Evolutionary conservation across 2,797 vertebrate species (phyloP), one percentile per base, ranked within the genome.

Genomic region (Antennarius maculatus): DNA sequence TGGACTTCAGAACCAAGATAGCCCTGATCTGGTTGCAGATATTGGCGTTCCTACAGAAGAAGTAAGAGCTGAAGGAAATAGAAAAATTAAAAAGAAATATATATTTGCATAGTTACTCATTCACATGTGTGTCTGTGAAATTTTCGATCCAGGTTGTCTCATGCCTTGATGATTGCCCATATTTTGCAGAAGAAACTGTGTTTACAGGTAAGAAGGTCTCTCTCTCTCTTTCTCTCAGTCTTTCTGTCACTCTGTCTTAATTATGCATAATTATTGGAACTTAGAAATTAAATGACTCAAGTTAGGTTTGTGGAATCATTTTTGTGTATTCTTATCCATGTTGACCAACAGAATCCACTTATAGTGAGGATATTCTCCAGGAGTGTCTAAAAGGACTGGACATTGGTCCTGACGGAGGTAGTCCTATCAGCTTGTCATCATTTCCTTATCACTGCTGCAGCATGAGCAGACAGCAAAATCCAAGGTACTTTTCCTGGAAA

Each of bases 381-480:
- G 31, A 76, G 61, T 88, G 83, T 71, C 78, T 94, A 0, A 17
- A 48, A 28, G 85, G 41, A 15, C 70, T 94, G 47, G 88, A 88
- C 60, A 89, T 94, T 23, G 27, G 74, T 54, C 82, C 76, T 54
- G 61, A 59, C 56, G 18, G 63, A 89, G 91, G 92, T 93, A 90
- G 46, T 29, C 18, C 17, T 2, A 43, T 58, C 56, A 39, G 10
- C 63, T 5, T 23, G 47, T 69, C 31, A 16, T 74, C 47, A 34
- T 49, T 41, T 67, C 53, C 43, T 45, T 47, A 64, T 67, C 56
- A 0, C 59, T 64, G 77, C 77, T 64, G 76, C 75, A 55, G 71
- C 28, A 55, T 3, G 49, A 76, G 60, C 75, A 69, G 69, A 58
- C 65, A 27, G 71, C 29, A 68, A 28, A 27, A 64, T 56, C 52